Base-by-base conservation (phyloP, 2,888 invertebrate genomes). In the Dicroscelio sp. region DNA sequence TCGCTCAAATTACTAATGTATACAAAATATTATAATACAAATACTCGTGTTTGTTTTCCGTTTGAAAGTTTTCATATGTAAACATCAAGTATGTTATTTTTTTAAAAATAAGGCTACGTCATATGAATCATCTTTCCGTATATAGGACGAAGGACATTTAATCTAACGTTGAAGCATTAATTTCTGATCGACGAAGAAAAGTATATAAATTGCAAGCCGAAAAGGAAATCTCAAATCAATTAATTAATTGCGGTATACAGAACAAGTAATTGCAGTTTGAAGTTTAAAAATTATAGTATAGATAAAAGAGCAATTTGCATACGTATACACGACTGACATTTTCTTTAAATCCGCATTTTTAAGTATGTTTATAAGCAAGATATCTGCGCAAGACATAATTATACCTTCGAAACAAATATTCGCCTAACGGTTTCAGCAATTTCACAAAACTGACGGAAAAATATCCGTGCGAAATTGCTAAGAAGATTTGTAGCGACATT, bases 261-360 rank as follows among this genome's bases (percentile, higher is more conserved):
- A 82, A 67, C n/a, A 27, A 25, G 4, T 55, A 82, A 83, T 83
- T 73, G 43, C 38, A 63, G 71, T 38, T 30, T 43, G 35, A 63
- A 33, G 71, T 82, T 63, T 27, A n/a, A 4, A 84, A 84, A 84
- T 84, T 84, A 67, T 76, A 84, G 73, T 76, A 55, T 35, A 60
- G 52, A 84, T 65, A 38, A 35, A 67, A 25, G 38, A 52, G 17
- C 65, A 23, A 67, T 84, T 75, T 84, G 30, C 65, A 67, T 73
- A 31, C 8, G 17, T 52, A 27, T 27, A 17, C 14, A 52, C 69
- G 58, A 52, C 60, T 84, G 84, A 65, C 75, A 75, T 84, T 84
- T 75, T 43, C 83, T 31, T 83, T 43, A 38, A 60, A n/a, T 35
- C 35, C 30, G n/a, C 20, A 58, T 82, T 78, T 83, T 58, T 1